Evolutionary conservation across 2,888 invertebrate genomes (phyloP).

Genomic region (Hirtodrosophila duncani): DNA sequence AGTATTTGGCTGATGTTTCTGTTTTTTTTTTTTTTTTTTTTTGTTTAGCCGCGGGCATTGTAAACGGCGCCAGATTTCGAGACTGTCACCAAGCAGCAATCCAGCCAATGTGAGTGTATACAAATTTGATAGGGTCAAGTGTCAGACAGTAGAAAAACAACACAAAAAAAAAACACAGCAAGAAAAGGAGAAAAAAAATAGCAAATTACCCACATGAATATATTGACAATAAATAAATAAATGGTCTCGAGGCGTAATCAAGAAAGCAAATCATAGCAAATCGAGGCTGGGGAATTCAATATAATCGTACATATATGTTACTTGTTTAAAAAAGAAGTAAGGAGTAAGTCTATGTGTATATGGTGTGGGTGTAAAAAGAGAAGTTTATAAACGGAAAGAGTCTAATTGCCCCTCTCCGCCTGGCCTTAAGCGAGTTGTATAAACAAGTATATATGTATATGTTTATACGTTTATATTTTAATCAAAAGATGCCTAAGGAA

Average conservation of each 20-base stretch:
- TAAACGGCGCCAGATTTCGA: constrained; percentile 69
- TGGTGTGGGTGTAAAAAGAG: too few species aligned
- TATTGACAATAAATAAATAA: constrained; percentile 57
- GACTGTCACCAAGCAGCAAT: constrained; percentile 52
- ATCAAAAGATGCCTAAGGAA: too few species aligned
- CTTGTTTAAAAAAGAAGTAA: too few species aligned
- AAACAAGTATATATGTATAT: too few species aligned
- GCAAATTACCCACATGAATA: constrained; percentile 57
- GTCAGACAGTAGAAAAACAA: constrained; percentile 39
- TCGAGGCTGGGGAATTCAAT: constrained; percentile 6
- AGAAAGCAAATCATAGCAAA: constrained; percentile 41
- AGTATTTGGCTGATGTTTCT: constrained; percentile 64
- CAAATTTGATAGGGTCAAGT: constrained; percentile 66
- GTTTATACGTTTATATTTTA: too few species aligned
- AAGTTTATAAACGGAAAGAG: too few species aligned
- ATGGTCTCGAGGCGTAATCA: too few species aligned
- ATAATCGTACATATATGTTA: too few species aligned
- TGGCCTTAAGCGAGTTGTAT: too few species aligned
- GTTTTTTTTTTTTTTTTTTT: constrained; percentile 23
- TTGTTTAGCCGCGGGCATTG: constrained; percentile 63
- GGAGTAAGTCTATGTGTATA: too few species aligned
- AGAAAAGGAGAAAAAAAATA: constrained; percentile 23
- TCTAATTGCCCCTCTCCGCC: too few species aligned
- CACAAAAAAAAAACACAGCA: constrained; percentile 1
- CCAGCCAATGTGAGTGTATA: constrained; percentile 26